These are phyloP conservation scores for Myotis vivesi DNA, from an alignment of 2,797 vertebrate genomes.

Conservation along the genomic window DNA sequence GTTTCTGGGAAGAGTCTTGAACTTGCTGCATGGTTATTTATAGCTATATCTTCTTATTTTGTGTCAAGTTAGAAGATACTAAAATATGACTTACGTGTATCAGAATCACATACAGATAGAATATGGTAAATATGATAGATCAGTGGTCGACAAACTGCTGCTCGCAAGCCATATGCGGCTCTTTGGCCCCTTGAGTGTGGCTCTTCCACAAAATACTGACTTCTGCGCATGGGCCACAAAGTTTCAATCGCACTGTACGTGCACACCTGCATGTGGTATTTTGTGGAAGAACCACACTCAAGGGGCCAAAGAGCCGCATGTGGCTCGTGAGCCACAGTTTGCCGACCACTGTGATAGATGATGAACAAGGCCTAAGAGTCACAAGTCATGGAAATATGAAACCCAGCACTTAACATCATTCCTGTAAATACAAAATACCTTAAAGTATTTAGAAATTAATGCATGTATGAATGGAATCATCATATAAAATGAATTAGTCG, in stretches of 20 bases:
- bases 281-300: too few relatives aligned
- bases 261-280: too few relatives aligned
- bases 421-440: background rate
- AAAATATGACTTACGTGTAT: background rate
- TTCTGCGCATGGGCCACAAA: too few relatives aligned
- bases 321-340: too few relatives aligned
- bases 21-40: conserved; percentile 62
- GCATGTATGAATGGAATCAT: background rate
- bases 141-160: too few relatives aligned
- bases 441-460: conserved; percentile 8
- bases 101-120: background rate
- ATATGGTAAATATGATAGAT: background rate
- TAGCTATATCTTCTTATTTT: conserved; percentile 30
- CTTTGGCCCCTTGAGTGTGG: too few relatives aligned
- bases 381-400: background rate
- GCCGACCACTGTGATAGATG: too few relatives aligned
- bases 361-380: background rate
- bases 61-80: background rate
- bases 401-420: background rate
- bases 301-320: too few relatives aligned
- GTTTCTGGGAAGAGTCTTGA: conserved; percentile 57
- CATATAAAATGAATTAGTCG: background rate
- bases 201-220: too few relatives aligned
- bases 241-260: too few relatives aligned
- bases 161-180: too few relatives aligned